Percentiles rank a stretch among this genome's conserved stretches.
Evolutionary conservation across 2,113 vertebrate genomes (phyloP).

Genomic region (Paralichthys olivaceus): DNA sequence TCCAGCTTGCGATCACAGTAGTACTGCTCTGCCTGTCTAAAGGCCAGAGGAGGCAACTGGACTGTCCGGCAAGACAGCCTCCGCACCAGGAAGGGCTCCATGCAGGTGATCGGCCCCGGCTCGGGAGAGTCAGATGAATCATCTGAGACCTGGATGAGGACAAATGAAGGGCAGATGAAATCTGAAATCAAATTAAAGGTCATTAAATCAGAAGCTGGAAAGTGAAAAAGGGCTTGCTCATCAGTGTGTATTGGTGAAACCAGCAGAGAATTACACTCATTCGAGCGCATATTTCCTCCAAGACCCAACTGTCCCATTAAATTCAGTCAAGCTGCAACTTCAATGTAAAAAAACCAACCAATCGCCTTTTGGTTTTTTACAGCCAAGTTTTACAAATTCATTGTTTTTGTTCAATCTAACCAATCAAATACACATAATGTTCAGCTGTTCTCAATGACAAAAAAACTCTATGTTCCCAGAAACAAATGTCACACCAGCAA

Average conservation of each 20-base stretch:
- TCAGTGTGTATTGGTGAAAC: neutral
- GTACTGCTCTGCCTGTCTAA: constrained; percentile 91
- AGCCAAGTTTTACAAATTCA: too few species aligned
- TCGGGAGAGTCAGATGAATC: constrained; percentile 86
- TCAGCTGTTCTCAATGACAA: too few species aligned
- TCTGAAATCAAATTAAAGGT: constrained; percentile 5
- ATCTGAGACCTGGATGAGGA: constrained; percentile 85
- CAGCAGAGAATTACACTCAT: too few species aligned
- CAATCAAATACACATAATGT: too few species aligned
- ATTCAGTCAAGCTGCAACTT: too few species aligned
- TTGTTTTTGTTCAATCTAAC: too few species aligned
- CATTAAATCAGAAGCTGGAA: neutral
- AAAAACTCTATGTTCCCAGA: too few species aligned
- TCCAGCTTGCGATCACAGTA: constrained; percentile 88
- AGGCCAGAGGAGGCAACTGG: constrained; percentile 93
- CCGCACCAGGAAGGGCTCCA: constrained; percentile 90
- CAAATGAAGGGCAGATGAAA: neutral
- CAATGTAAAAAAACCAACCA: too few species aligned
- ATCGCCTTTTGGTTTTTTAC: too few species aligned
- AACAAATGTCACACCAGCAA: too few species aligned
- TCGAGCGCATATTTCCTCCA: too few species aligned
- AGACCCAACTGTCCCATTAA: too few species aligned
- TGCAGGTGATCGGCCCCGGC: constrained; percentile 79
- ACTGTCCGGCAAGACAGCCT: constrained; percentile 90
- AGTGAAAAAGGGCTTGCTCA: neutral